Conservation (phyloP, 2,113 vertebrate species). For the Thymallus thymallus region DNA sequence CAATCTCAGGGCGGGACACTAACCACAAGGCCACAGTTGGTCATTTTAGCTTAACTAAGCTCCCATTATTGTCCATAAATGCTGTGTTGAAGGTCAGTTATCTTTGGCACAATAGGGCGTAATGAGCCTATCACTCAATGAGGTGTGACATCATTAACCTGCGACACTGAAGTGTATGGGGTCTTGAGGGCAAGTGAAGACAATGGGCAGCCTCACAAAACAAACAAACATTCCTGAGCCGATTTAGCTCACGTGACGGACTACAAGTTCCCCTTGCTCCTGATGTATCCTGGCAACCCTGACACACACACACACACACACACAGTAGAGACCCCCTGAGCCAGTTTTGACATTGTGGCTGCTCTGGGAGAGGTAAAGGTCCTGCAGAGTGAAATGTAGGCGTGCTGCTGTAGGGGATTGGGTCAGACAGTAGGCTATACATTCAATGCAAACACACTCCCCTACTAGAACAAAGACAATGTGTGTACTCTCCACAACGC, state of each 20-base stretch:
- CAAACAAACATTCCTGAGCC: slow-evolving; percentile 50
- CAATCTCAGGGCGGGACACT: no score
- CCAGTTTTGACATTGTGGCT: slow-evolving; percentile 36
- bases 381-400: slow-evolving; percentile 27
- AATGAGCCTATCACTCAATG: no score
- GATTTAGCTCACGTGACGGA: slow-evolving; percentile 56
- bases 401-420: slow-evolving; percentile 22
- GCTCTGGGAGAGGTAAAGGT: background rate
- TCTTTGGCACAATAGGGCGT: background rate
- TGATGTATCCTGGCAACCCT: slow-evolving; percentile 38
- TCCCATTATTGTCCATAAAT: background rate
- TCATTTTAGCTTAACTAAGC: no score
- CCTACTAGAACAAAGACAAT: slow-evolving; percentile 38
- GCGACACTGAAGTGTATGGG: slow-evolving; percentile 1
- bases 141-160: slow-evolving; percentile 3
- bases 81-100: background rate
- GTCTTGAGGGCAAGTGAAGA: background rate
- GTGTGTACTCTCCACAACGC: slow-evolving; percentile 31
- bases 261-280: slow-evolving; percentile 33
- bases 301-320: background rate
- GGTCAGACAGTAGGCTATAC: slow-evolving; percentile 3
- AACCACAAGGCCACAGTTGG: no score
- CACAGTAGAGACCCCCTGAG: background rate
- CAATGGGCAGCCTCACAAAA: slow-evolving; percentile 1
- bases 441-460: slow-evolving; percentile 44